Evolutionary conservation across 92 coral and sea anemone genomes (phyloP).

Genomic region (Phymanthus crucifer): DNA sequence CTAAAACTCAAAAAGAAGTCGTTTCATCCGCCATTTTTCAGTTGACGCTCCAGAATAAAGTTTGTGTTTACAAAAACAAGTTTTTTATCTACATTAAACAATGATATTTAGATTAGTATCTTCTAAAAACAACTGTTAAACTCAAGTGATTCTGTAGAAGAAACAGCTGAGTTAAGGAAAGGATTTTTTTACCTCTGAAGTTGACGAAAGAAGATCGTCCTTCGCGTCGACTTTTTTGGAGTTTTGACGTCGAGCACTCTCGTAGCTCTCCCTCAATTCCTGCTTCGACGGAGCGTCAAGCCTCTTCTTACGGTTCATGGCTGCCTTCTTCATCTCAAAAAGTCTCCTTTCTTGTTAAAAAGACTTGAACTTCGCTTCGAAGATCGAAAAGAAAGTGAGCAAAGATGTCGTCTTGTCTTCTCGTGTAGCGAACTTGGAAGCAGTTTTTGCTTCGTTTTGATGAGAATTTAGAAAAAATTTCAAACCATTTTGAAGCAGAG

Average conservation of each 20-base stretch:
- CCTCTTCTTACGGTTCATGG: conserved; percentile 24
- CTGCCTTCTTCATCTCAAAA: conserved; percentile 18
- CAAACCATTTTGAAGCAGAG: neutral
- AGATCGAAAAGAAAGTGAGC: neutral
- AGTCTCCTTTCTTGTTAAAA: neutral
- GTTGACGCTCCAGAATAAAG: neutral
- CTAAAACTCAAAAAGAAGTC: too few species aligned
- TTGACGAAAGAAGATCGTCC: neutral
- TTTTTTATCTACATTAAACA: neutral
- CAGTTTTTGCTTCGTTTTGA: neutral
- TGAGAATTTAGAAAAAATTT: neutral
- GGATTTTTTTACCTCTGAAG: conserved; percentile 22
- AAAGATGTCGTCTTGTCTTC: neutral
- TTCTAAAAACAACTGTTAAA: neutral
- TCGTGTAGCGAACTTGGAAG: neutral
- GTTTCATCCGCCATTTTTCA: too few species aligned
- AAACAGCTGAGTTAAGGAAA: neutral
- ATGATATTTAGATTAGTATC: neutral
- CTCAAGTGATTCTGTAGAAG: neutral
- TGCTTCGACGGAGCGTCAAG: conserved; percentile 31
- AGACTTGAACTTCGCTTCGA: neutral
- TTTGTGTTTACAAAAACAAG: neutral
- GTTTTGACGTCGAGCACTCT: conserved; percentile 18
- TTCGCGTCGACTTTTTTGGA: neutral
- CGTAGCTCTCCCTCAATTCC: conserved; percentile 24